Evolutionary conservation across 2,888 invertebrate species (phyloP), one percentile per base, ranked within the genome.

Genomic region (Pyrrhosoma nymphula): DNA sequence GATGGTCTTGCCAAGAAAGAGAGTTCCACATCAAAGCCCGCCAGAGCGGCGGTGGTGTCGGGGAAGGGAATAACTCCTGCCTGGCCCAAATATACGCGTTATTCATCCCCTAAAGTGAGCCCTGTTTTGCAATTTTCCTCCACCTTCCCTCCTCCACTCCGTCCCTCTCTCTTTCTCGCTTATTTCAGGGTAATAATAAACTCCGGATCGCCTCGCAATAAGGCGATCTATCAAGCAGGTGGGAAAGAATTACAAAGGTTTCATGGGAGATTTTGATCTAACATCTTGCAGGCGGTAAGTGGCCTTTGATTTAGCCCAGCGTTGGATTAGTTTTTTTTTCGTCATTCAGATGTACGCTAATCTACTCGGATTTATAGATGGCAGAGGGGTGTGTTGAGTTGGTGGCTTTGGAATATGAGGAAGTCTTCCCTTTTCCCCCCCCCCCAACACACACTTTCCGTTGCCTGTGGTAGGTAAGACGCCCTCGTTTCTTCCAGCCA

Each of bases 41-140:
- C 56, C 55, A 23, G 47, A 60, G 91, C 30, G 39, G 35, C 10
- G 90, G 10, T 39, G 60, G 10, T 8, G 56, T 56, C 10, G 63
- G 60, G n/a, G 39, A 39, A 63, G 93, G n/a, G 89, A 93, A 47
- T 93, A 47, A 69, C 69, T 55, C 93, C 69, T 91, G 6, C 93
- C 47, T 26, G n/a, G n/a, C 89, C 47, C 47, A 60, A 93, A 93
- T 93, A 69, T 75, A 75, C 69, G 93, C 75, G 93, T 93, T 93
- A 93, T 93, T 93, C 93, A 69, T 93, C 69, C 93, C 30, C 47
- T 93, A 93, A 60, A 93, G 93, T 69, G 93, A 18, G 47, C 89
- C 89, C 55, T 89, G 89, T 89, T 89, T 89, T 89, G 89, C 89
- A 89, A 89, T 89, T 55, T 89, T 56, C 89, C 89, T 82, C 82